A percentile compares a stretch with the other conserved stretches of the same genome.
Conservation (phyloP, 2,113 vertebrate genomes). For the cat (Felis catus) region DNA sequence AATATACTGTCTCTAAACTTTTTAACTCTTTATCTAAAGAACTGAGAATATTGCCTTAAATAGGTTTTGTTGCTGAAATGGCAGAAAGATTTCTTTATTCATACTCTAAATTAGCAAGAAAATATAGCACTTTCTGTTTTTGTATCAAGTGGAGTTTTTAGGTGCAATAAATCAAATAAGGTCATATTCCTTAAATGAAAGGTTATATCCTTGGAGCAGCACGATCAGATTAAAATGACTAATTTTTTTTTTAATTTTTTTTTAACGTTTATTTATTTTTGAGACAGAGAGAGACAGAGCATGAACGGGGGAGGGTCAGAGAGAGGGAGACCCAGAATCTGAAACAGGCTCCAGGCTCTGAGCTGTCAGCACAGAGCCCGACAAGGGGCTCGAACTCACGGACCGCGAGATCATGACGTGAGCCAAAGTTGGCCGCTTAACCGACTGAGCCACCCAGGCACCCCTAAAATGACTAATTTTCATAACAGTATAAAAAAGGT, state of each 20-base stretch:
- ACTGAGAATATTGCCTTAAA: slow-evolving; percentile 21
- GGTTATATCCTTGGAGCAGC: background rate
- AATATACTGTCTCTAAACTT: slow-evolving; percentile 55
- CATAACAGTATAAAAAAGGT: background rate
- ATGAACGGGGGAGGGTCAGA: too few species aligned
- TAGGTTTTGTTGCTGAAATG: slow-evolving; percentile 52
- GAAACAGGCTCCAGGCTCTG: too few species aligned
- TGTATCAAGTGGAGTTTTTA: background rate
- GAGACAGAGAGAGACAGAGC: too few species aligned
- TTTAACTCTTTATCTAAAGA: slow-evolving; percentile 55
- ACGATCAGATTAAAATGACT: slow-evolving; percentile 33
- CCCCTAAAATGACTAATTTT: slow-evolving; percentile 21
- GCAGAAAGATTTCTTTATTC: slow-evolving; percentile 11
- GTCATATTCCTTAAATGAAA: background rate
- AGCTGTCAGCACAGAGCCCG: too few species aligned
- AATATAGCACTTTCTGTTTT: background rate
- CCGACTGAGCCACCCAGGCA: too few species aligned
- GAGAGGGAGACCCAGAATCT: too few species aligned
- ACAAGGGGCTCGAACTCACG: too few species aligned
- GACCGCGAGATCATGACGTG: too few species aligned
- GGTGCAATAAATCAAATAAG: slow-evolving; percentile 17
- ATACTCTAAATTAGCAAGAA: background rate
- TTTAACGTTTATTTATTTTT: too few species aligned
- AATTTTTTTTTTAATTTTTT: background rate
- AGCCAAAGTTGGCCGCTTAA: too few species aligned